These are phyloP conservation scores for Rhyacophila evoluta DNA, from an alignment of 2,888 invertebrate species.

Conservation along the genomic window DNA sequence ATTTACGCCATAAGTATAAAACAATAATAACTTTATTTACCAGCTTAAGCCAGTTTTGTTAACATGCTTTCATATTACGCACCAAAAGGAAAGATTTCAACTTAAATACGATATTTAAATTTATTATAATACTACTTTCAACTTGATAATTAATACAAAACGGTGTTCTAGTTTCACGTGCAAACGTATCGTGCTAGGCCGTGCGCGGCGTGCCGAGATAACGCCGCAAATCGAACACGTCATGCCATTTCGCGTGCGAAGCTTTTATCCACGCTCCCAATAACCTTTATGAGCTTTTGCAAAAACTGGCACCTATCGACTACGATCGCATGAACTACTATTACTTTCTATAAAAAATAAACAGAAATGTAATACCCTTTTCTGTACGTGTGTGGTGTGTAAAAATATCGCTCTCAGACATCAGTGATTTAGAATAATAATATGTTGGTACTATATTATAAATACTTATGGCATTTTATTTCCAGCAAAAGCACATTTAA, in stretches of 20 bases:
- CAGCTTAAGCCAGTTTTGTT: too few species aligned
- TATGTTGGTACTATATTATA: background rate
- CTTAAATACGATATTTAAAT: too few species aligned
- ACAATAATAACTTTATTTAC: too few species aligned
- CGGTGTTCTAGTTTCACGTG: background rate
- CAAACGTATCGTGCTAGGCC: background rate
- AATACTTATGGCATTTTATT: background rate
- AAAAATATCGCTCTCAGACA: background rate
- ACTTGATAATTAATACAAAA: background rate
- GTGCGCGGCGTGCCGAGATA: background rate
- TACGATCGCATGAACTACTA: background rate
- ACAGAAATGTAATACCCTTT: too few species aligned
- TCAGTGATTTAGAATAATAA: background rate
- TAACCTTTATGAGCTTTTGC: conserved; percentile 41
- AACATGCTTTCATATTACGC: too few species aligned
- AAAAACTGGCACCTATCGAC: background rate
- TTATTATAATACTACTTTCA: too few species aligned
- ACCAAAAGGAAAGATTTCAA: too few species aligned
- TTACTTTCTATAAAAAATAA: background rate
- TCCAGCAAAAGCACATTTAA: background rate
- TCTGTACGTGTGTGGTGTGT: background rate
- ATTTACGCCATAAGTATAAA: too few species aligned
- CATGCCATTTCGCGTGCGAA: conserved; percentile 37
- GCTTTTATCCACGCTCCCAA: conserved; percentile 37
- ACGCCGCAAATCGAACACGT: background rate